A percentile compares a stretch with the other conserved stretches of the same genome.
Evolutionary conservation across 2,888 invertebrate genomes (phyloP).

Genomic region (Reticulitermes lucifugus): DNA sequence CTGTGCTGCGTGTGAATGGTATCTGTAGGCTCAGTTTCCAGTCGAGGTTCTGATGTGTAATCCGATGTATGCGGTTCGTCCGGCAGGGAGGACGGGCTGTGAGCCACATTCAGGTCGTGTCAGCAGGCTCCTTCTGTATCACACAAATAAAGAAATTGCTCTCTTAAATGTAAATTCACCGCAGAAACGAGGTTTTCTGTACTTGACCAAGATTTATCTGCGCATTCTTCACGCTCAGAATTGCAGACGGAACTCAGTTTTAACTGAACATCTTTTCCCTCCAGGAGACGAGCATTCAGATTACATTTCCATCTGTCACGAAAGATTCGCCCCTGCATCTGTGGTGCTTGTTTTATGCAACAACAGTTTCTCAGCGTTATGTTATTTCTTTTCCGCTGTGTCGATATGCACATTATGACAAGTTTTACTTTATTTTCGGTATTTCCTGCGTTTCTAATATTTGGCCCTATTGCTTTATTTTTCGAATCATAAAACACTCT

Average conservation of each 20-base stretch:
- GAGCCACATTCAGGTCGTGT: not conserved
- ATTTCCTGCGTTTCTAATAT: no score
- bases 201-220: constrained; percentile 2
- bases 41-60: not conserved
- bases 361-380: no score
- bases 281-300: no score
- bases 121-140: not conserved
- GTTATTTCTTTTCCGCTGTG: no score
- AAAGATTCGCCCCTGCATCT: not conserved
- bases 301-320: no score
- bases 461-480: no score
- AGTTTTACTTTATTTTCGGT: no score
- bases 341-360: not conserved
- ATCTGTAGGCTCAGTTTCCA: not conserved
- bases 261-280: not conserved
- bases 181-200: constrained; percentile 10
- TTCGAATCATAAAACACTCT: no score
- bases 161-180: not conserved
- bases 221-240: not conserved
- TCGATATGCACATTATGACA: no score
- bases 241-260: not conserved
- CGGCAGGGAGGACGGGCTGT: not conserved
- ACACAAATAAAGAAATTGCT: constrained; percentile 2
- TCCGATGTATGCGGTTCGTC: not conserved
- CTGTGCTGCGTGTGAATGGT: no score